Evolutionary conservation across 2,113 vertebrate species (phyloP).

Genomic region (Montifringilla adamsi): DNA sequence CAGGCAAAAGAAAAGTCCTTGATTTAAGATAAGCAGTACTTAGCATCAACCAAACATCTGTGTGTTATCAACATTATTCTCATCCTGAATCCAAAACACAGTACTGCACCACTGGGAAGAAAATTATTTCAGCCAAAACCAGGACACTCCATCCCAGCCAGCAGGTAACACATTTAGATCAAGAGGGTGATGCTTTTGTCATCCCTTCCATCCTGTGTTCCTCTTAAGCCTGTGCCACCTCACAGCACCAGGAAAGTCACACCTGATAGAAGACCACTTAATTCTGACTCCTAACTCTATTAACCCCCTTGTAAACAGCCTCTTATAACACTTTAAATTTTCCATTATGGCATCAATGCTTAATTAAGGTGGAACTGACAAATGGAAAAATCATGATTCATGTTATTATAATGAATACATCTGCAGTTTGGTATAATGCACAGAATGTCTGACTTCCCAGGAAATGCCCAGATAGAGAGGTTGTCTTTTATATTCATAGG

Average conservation of each 20-base stretch:
- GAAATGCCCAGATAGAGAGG: neutral
- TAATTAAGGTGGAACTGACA: slow-evolving; percentile 57
- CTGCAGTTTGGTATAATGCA: slow-evolving; percentile 10
- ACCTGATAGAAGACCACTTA: neutral
- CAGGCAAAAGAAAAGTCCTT: neutral
- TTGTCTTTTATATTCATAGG: slow-evolving; percentile 23
- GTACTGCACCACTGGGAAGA: neutral
- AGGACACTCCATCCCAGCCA: neutral
- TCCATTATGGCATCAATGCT: neutral
- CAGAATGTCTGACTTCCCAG: slow-evolving; percentile 8
- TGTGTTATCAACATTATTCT: neutral
- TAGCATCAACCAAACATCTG: neutral
- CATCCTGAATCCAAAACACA: neutral
- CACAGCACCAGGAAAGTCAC: neutral
- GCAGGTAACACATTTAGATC: rapidly evolving
- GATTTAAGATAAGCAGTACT: neutral
- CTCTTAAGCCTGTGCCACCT: neutral
- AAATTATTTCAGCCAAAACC: neutral
- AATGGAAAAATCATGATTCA: slow-evolving; percentile 44
- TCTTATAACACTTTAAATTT: slow-evolving; percentile 23
- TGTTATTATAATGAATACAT: slow-evolving; percentile 36
- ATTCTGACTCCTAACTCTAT: neutral
- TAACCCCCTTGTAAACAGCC: slow-evolving; percentile 8
- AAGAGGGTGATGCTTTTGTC: neutral
- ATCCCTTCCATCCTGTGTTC: neutral